Percentiles rank a stretch among this genome's conserved stretches.
phyloP scores from a whole-genome alignment of 2,888 invertebrate genomes.

The Bibio marci region DNA sequence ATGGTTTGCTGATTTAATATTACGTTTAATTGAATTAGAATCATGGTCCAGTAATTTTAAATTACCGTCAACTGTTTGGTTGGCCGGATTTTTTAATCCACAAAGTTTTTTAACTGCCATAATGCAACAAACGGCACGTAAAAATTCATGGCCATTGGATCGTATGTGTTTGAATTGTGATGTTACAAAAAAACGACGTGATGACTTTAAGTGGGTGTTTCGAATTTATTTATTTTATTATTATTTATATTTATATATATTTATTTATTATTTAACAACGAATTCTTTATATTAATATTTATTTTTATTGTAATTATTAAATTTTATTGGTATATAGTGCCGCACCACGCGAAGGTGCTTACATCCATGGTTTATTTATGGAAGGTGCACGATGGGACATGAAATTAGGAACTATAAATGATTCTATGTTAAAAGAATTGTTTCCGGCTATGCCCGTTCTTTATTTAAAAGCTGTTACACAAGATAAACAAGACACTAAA shows the following conservation, averaged over 20 bases:
- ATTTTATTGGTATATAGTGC: constrained; percentile 30
- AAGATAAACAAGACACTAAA: constrained; percentile 75
- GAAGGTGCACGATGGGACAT: constrained; percentile 92
- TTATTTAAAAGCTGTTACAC: constrained; percentile 68
- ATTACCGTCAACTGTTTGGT: constrained; percentile 78
- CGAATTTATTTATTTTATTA: no score
- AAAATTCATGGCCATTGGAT: constrained; percentile 91
- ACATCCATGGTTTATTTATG: constrained; percentile 77
- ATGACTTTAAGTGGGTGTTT: constrained; percentile 77
- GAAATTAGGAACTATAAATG: constrained; percentile 55
- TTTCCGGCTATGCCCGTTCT: constrained; percentile 84
- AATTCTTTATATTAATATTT: not conserved
- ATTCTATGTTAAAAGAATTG: constrained; percentile 75
- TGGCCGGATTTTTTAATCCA: constrained; percentile 92
- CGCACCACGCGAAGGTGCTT: constrained; percentile 81
- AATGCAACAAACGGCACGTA: constrained; percentile 92
- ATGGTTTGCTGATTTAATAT: constrained; percentile 76
- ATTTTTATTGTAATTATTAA: not conserved
- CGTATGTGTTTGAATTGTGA: constrained; percentile 92
- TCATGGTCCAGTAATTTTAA: constrained; percentile 80
- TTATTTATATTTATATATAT: constrained; percentile 18
- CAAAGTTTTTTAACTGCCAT: constrained; percentile 93
- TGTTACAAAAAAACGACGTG: constrained; percentile 74
- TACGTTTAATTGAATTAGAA: constrained; percentile 64
- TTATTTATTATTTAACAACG: not conserved